Evolutionary conservation across 2,888 invertebrate species (phyloP), one percentile per base, ranked within the genome.

Genomic region (Mesodorylaimus sp.): DNA sequence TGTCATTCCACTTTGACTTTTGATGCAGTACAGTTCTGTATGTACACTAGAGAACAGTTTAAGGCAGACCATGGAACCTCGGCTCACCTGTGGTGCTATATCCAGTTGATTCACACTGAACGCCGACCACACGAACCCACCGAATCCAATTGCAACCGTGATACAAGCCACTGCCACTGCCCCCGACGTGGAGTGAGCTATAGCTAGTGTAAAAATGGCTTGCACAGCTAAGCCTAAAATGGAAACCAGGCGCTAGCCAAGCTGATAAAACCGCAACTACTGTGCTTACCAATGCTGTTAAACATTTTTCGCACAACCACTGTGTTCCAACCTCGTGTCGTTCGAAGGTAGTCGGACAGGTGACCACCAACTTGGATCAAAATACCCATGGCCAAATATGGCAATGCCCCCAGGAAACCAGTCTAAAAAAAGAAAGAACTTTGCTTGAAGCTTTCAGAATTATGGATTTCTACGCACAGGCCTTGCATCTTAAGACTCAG

Each of bases 61-160:
- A 54, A 23, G 27, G 27, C 25, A 45, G 7, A n/a, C 32, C 7
- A 19, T 13, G n/a, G 10, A 19, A 41, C 36, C n/a, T 36, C 36
- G n/a, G n/a, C 32, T 49, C 50, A 67, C 67, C 53, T 83, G 83
- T 0, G 88, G 87, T 0, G 88, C 88, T 48, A 89, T 78, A 66
- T 89, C 89, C 65, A 89, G 69, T 65, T 87, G 85, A 58, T 75
- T 76, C n/a, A 75, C 75, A 52, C 72, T 73, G 59, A 84, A 86
- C 39, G 87, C 88, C 3, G 85, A 80, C 86, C 87, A 88, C 1
- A 87, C 84, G 66, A 88, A 85, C 0, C 87, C 72, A 1, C 89
- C 88, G 1, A 87, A 71, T 0, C 88, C 88, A 0, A 88, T 85
- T 1, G 87, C 86, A 45, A 86, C 74, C 0, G 85, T 83, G 29